phyloP scores from a whole-genome alignment of 2,797 vertebrate genomes.

The Hipposideros larvatus region DNA sequence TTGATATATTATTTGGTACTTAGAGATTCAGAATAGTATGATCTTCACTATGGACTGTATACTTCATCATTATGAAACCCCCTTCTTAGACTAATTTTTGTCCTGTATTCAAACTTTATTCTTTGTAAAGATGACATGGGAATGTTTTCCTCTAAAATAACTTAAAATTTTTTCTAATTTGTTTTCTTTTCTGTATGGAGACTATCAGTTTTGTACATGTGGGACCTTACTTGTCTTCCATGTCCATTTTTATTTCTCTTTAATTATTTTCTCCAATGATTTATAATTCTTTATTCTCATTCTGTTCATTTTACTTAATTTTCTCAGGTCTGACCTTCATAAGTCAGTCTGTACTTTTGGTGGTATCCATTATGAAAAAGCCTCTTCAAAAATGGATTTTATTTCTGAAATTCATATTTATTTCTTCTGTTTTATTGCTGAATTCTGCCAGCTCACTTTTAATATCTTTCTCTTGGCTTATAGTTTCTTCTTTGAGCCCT shows the following conservation, averaged over 20 bases:
- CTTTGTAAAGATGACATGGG: neutral
- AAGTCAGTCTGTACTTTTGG: conserved; percentile 36
- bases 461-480: neutral
- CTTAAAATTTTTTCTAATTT: conserved; percentile 25
- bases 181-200: neutral
- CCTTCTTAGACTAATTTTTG: neutral
- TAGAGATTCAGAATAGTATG: neutral
- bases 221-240: neutral
- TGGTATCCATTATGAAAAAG: neutral
- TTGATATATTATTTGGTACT: neutral
- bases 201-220: neutral
- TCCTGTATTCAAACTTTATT: conserved; percentile 13
- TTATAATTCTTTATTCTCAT: conserved; percentile 31
- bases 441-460: conserved; percentile 48
- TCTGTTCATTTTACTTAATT: neutral
- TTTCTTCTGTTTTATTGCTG: conserved; percentile 35
- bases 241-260: neutral
- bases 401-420: conserved; percentile 27
- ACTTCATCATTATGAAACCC: neutral
- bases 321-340: neutral
- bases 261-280: conserved; percentile 18
- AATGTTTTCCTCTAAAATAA: neutral
- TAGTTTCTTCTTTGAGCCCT: conserved; percentile 2
- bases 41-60: neutral
- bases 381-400: conserved; percentile 43